A percentile compares a stretch with the other conserved stretches of the same genome.
These are phyloP conservation scores for Meta bourneti DNA, from an alignment of 2,888 invertebrate genomes.

Conservation along the genomic window DNA sequence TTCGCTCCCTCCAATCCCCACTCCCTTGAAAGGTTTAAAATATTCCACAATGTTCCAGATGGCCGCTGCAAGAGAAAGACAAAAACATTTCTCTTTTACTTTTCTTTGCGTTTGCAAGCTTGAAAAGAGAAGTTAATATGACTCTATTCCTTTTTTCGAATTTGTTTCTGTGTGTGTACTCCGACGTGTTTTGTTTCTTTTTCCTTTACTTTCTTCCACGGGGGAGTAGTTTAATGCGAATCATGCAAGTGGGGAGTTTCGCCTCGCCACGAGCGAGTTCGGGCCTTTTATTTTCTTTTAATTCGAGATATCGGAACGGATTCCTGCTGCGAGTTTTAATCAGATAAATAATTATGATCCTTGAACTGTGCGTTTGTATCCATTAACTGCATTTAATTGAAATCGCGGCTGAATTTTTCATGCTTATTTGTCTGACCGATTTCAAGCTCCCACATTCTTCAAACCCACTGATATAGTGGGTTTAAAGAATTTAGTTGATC, in stretches of 20 bases:
- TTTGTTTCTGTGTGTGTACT: conserved; percentile 36
- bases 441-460: too few relatives aligned
- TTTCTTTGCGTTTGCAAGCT: conserved; percentile 10
- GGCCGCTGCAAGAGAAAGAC: conserved; percentile 6
- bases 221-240: neutral
- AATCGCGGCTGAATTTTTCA: too few relatives aligned
- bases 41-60: conserved; percentile 56
- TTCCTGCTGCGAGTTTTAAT: too few relatives aligned
- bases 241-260: neutral
- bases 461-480: too few relatives aligned
- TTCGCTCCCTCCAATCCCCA: neutral
- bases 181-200: neutral
- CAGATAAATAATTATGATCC: too few relatives aligned
- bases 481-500: too few relatives aligned
- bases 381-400: too few relatives aligned
- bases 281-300: too few relatives aligned
- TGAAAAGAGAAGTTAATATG: conserved; percentile 57
- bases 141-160: conserved; percentile 47
- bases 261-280: neutral
- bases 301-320: too few relatives aligned
- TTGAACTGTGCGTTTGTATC: too few relatives aligned
- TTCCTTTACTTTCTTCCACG: neutral
- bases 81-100: conserved; percentile 24
- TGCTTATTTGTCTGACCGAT: too few relatives aligned
- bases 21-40: conserved; percentile 38